Evolutionary conservation across 2,888 invertebrate genomes (phyloP).

Genomic region (Seira musarum): DNA sequence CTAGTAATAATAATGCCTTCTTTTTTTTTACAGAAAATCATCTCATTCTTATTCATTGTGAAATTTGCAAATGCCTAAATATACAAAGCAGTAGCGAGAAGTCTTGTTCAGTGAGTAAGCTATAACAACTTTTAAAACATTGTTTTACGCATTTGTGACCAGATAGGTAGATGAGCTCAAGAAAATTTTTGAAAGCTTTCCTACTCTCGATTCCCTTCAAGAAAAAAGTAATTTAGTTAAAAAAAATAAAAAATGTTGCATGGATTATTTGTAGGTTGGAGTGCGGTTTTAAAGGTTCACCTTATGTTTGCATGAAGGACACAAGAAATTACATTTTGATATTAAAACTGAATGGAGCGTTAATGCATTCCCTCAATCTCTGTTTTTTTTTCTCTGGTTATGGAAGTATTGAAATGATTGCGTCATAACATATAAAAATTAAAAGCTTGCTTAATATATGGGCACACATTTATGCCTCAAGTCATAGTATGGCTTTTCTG

Average conservation of each 20-base stretch:
- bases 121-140: conserved; percentile 1
- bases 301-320: background rate
- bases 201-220: conserved; percentile 2
- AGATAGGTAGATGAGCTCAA: background rate
- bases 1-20: conserved; percentile 30
- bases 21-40: conserved; percentile 5
- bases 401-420: background rate
- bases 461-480: background rate
- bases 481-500: background rate
- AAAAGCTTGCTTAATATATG: conserved; percentile 11
- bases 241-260: too few species aligned
- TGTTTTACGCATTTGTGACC: background rate
- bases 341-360: background rate
- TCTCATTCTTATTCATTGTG: background rate
- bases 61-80: background rate
- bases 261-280: background rate
- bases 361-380: background rate
- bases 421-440: background rate
- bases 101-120: too few species aligned
- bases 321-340: background rate
- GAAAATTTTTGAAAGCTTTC: background rate
- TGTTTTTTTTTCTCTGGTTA: background rate
- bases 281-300: conserved; percentile 4
- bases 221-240: too few species aligned
- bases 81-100: background rate